A percentile compares a stretch with the other conserved stretches of the same genome.
These are phyloP conservation scores for Hippocampus guttulatus DNA, from an alignment of 2,113 vertebrate genomes.

Conservation along the genomic window DNA sequence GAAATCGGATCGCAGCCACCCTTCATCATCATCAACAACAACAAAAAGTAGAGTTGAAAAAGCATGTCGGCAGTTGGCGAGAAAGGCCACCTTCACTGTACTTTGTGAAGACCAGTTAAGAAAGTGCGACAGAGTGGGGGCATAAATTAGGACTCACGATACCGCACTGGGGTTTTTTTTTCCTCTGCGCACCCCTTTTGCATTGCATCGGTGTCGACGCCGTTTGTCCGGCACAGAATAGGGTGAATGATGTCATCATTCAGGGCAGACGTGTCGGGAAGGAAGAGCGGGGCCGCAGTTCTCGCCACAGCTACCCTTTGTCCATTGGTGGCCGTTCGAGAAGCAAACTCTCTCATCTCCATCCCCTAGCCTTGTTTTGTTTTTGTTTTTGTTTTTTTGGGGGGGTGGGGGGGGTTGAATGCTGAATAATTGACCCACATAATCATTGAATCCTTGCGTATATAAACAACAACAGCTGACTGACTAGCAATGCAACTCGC, in stretches of 20 bases:
- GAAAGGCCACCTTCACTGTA: background rate
- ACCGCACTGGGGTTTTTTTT: background rate
- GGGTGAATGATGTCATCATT: conserved; percentile 59
- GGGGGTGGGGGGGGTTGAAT: background rate
- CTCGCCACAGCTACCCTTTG: conserved; percentile 40
- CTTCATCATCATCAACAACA: background rate
- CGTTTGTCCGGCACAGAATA: conserved; percentile 29
- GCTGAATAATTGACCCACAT: background rate
- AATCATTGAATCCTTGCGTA: background rate
- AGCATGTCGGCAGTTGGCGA: background rate
- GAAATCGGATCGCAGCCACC: background rate
- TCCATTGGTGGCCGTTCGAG: conserved; percentile 27
- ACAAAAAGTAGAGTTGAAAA: background rate
- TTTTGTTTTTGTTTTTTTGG: too few species aligned
- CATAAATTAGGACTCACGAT: background rate
- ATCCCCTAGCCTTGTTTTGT: background rate
- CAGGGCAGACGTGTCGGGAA: conserved; percentile 49
- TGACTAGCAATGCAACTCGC: conserved; percentile 42
- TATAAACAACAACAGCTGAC: conserved; percentile 25
- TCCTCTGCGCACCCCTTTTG: background rate
- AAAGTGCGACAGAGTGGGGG: background rate
- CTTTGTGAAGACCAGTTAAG: too few species aligned
- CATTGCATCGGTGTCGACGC: conserved; percentile 1
- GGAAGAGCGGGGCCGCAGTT: conserved; percentile 32
- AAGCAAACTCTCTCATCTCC: conserved; percentile 43